These are phyloP conservation scores for Ceyx cyanopectus DNA, from an alignment of 2,113 vertebrate species.

Conservation along the genomic window DNA sequence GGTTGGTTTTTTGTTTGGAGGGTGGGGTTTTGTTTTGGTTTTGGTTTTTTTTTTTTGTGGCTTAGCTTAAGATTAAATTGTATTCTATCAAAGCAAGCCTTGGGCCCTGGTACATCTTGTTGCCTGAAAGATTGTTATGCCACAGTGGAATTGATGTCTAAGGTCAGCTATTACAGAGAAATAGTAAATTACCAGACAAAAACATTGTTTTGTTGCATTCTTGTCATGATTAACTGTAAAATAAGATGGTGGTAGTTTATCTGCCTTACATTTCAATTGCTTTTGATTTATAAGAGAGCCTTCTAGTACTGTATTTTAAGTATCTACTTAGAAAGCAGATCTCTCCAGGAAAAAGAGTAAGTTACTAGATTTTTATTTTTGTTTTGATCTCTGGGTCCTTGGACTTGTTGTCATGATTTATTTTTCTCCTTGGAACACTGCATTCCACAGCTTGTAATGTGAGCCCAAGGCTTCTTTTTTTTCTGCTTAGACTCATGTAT, in stretches of 20 bases:
- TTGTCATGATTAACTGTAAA: background rate
- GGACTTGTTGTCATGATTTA: constrained; percentile 10
- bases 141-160: background rate
- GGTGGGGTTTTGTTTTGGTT: background rate
- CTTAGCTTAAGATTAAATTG: background rate
- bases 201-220: background rate
- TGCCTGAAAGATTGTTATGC: background rate
- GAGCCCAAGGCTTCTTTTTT: constrained; percentile 34
- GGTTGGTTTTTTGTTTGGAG: no score
- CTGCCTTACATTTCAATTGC: background rate
- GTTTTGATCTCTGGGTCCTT: constrained; percentile 17
- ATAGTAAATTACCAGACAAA: background rate
- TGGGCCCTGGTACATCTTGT: background rate
- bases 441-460: constrained; percentile 64
- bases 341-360: background rate
- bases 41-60: background rate
- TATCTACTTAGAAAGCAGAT: background rate
- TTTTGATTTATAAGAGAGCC: background rate
- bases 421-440: constrained; percentile 5
- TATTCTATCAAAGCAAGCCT: background rate
- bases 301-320: background rate
- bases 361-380: background rate
- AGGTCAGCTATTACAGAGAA: constrained; percentile 9
- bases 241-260: background rate
- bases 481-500: constrained; percentile 34